Conservation (phyloP, 2,797 vertebrate species). For the Nasua narica region DNA sequence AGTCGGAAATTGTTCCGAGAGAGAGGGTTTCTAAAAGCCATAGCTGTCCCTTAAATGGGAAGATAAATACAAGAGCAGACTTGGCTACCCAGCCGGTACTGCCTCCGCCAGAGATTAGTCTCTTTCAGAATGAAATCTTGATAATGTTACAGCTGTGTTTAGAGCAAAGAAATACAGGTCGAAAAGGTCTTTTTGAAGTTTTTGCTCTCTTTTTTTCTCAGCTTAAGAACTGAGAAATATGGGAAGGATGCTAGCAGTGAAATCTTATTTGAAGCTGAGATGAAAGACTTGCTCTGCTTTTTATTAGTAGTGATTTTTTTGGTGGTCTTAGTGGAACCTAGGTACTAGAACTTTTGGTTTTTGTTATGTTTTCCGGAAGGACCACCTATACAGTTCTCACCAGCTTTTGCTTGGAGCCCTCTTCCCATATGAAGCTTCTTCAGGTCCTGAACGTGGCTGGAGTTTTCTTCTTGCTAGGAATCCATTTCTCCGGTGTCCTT, state of each 20-base stretch:
- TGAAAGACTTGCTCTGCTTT: constrained; percentile 13
- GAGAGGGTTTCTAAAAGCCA: background rate
- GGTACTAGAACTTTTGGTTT: background rate
- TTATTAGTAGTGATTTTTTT: background rate
- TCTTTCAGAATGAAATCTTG: constrained; percentile 43
- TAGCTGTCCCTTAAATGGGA: background rate
- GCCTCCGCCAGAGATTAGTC: background rate
- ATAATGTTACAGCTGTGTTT: constrained; percentile 46
- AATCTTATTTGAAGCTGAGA: background rate
- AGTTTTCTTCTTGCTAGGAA: background rate
- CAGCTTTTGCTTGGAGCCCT: background rate
- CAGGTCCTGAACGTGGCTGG: background rate
- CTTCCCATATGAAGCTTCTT: background rate
- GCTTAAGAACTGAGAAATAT: constrained; percentile 21
- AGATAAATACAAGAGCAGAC: background rate
- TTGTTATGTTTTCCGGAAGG: background rate
- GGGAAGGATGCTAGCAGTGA: background rate
- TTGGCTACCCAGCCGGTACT: background rate
- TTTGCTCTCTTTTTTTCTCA: constrained; percentile 15
- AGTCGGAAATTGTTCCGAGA: background rate
- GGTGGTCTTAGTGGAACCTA: background rate
- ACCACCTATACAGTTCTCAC: background rate
- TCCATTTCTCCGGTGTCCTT: background rate
- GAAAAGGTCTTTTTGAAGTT: constrained; percentile 45
- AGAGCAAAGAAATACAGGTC: constrained; percentile 55